Conservation (phyloP, 2,797 vertebrate species). For the Taenioides sp. region DNA sequence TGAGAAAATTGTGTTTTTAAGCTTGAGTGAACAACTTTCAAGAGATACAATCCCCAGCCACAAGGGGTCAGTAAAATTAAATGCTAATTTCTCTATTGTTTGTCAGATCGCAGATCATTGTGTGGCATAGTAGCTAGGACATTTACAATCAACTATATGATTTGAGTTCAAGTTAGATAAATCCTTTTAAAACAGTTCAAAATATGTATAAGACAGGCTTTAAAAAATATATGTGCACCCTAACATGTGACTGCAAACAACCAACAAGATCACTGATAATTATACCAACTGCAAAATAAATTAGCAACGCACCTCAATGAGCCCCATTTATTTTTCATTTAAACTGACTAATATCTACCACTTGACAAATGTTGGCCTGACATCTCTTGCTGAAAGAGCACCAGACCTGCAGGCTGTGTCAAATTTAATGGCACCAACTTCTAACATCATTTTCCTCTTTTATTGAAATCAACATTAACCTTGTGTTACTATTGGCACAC, state of each 20-base stretch:
- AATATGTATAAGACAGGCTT: too few relatives aligned
- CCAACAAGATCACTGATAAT: too few relatives aligned
- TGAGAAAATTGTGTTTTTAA: slow-evolving; percentile 1
- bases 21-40: background rate
- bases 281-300: too few relatives aligned
- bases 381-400: background rate
- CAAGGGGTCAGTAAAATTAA: slow-evolving; percentile 4
- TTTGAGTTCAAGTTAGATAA: background rate
- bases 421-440: slow-evolving; percentile 25
- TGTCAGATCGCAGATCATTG: background rate
- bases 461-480: slow-evolving; percentile 8
- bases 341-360: slow-evolving; percentile 1
- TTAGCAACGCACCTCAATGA: too few relatives aligned
- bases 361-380: background rate
- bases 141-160: background rate
- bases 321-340: background rate
- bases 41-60: background rate
- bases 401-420: slow-evolving; percentile 17
- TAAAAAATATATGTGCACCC: too few relatives aligned
- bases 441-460: slow-evolving; percentile 6
- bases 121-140: background rate
- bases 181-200: too few relatives aligned
- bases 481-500: slow-evolving; percentile 5
- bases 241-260: too few relatives aligned
- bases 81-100: background rate